Base-by-base conservation (phyloP, 2,888 invertebrate species). In the Temnothorax unifasciatus region DNA sequence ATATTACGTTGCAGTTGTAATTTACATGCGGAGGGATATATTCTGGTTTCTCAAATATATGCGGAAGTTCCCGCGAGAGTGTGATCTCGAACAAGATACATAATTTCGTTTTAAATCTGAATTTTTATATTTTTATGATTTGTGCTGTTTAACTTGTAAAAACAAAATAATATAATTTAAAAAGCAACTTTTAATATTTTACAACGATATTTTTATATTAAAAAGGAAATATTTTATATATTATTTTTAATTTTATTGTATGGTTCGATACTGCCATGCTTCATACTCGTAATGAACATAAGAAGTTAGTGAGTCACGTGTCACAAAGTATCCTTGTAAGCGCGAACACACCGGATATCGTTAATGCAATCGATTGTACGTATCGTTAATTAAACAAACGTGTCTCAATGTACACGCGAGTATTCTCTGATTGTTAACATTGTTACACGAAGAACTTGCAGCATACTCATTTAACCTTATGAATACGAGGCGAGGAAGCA, bases 401-500 rank as follows among this genome's bases (percentile, higher is more conserved):
- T 75, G 75, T 84, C 63, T 69, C 25, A 54, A 47, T 50, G 21
- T 59, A n/a, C 34, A 21, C 69, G 41, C 54, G 34, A 6, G 34
- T 6, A 4, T 69, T 71, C 69, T 61, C 34, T 38, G 61, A 66
- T 74, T 75, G 82, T 85, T 89, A 89, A 87, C 74, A 73, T 83
- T 66, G 82, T 89, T 85, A 34, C 34, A 75, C 85, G 41, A 82
- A 83, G 85, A 87, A 87, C 82, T 87, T 84, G 85, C 84, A 76
- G 82, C 85, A 84, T 76, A 83, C 86, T 86, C 85, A 83, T 89
- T 89, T 89, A 85, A 88, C 87, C 88, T 86, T 89, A 89, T 84
- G 83, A 88, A 85, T 84, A 75, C 64, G 69, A 34, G 34, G 34
- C 64, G 69, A 34, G 34, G 34, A 84, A 84, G 82, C 73, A 79